These are phyloP conservation scores for Phalacrocorax pelagicus DNA, from an alignment of 2,113 vertebrate species.

Conservation along the genomic window DNA sequence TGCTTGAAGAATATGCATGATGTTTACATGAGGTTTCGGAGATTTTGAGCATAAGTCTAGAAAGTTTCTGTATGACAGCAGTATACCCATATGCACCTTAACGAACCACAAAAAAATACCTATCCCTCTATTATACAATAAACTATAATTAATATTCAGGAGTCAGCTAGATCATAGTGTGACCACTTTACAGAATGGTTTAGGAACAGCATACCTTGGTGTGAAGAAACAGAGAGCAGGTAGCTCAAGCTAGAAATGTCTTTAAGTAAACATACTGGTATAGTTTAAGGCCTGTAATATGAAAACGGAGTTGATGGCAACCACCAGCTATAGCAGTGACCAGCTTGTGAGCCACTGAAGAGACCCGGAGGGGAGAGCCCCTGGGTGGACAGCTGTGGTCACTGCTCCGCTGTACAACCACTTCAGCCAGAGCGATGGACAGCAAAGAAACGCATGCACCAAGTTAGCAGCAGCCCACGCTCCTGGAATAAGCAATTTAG, in stretches of 20 bases:
- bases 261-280: not conserved
- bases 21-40: not conserved
- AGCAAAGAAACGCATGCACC: not conserved
- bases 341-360: not conserved
- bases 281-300: not conserved
- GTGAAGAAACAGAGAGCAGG: not conserved
- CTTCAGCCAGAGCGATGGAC: rapidly evolving
- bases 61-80: not conserved
- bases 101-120: not conserved
- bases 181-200: not conserved
- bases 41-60: not conserved
- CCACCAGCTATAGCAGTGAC: not conserved
- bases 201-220: not conserved
- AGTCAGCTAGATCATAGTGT: not conserved
- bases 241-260: not conserved
- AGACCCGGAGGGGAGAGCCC: not conserved
- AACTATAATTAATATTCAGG: not conserved
- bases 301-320: not conserved
- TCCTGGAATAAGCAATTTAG: not conserved
- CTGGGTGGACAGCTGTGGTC: not conserved
- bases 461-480: rapidly evolving
- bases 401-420: rapidly evolving
- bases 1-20: not conserved
- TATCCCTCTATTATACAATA: not conserved
- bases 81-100: not conserved